These are phyloP conservation scores for Ganaspis brasiliensis DNA, from an alignment of 2,888 invertebrate species.

Conservation along the genomic window DNA sequence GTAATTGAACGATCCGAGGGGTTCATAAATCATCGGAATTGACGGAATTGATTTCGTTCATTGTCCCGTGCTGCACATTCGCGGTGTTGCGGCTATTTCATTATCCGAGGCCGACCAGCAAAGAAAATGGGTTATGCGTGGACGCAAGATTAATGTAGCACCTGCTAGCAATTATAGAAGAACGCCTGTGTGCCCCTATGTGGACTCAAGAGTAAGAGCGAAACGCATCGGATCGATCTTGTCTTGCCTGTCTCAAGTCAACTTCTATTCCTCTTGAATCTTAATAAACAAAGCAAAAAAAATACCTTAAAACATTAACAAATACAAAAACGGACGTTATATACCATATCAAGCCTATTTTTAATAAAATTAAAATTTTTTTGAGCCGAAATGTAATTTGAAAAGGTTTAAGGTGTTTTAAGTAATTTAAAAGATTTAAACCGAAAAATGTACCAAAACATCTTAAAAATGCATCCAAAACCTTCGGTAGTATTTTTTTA, in stretches of 20 bases:
- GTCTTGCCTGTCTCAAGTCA: conserved; percentile 54
- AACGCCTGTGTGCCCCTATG: conserved; percentile 47
- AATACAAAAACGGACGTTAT: too few relatives aligned
- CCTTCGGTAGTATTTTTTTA: too few relatives aligned
- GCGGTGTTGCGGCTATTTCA: conserved; percentile 63
- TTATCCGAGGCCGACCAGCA: conserved; percentile 61
- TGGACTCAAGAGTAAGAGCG: conserved; percentile 24
- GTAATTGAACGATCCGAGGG: conserved; percentile 7
- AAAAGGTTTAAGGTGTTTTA: too few relatives aligned
- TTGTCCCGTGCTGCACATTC: conserved; percentile 51
- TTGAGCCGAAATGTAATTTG: too few relatives aligned
- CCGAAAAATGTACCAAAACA: too few relatives aligned
- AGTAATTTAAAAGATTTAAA: too few relatives aligned
- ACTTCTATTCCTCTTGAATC: conserved; percentile 62
- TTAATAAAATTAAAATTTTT: neutral
- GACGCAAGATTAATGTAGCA: conserved; percentile 71
- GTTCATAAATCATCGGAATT: conserved; percentile 54
- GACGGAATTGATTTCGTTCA: conserved; percentile 66
- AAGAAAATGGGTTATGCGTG: conserved; percentile 69
- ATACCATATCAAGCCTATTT: neutral
- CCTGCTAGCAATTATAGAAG: conserved; percentile 68
- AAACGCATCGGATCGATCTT: conserved; percentile 60
- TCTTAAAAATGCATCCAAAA: too few relatives aligned
- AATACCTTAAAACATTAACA: neutral
- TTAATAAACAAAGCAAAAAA: conserved; percentile 23